Evolutionary conservation across 2,888 invertebrate species (phyloP).

Genomic region (Orthonevra nobilis): DNA sequence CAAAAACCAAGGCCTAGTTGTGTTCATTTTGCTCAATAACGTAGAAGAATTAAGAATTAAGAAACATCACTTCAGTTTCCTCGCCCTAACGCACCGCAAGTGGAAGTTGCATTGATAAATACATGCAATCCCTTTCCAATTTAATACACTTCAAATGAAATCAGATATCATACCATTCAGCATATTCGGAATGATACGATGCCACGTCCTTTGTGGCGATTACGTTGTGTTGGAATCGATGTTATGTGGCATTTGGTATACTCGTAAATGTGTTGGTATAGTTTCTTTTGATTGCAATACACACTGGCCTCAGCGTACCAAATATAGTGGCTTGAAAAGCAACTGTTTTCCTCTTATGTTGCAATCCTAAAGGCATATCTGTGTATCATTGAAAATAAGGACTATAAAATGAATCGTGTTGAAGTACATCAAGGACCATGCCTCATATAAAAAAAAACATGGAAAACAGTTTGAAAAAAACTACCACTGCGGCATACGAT

Average conservation of each 20-base stretch:
- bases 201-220: no score
- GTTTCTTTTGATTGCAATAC: conserved; percentile 12
- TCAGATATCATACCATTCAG: conserved; percentile 37
- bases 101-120: conserved; percentile 1
- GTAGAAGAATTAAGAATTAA: not conserved
- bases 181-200: conserved; percentile 24
- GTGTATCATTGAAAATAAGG: conserved; percentile 6
- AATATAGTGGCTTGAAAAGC: conserved; percentile 9
- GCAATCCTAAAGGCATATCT: not conserved
- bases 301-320: conserved; percentile 3
- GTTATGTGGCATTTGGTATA: conserved; percentile 11
- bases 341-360: conserved; percentile 15
- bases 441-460: conserved; percentile 1
- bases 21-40: not conserved
- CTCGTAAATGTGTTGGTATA: conserved; percentile 36
- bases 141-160: conserved; percentile 34
- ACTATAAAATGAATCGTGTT: conserved; percentile 24
- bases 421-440: not conserved
- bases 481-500: no score
- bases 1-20: not conserved
- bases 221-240: not conserved
- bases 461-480: no score
- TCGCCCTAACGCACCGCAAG: not conserved
- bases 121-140: conserved; percentile 1
- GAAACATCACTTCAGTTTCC: not conserved